Conservation (phyloP, 37 sponge, comb jelly and placozoan genomes). For the Geodia barretti region DNA sequence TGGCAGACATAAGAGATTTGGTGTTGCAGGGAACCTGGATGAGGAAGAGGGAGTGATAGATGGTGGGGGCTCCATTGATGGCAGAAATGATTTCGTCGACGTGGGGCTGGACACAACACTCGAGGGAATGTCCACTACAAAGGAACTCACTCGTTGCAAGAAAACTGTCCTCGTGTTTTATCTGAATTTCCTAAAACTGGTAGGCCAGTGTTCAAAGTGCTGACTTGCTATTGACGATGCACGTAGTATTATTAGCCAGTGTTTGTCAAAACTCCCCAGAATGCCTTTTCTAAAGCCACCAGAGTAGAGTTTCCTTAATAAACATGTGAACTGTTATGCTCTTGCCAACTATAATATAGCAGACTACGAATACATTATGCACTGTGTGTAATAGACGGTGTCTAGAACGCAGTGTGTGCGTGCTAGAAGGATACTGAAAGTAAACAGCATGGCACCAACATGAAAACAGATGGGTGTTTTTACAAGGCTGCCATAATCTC, state of each 20-base stretch:
- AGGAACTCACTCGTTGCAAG: slow-evolving; percentile 67
- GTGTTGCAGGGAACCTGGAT: background rate
- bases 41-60: slow-evolving; percentile 3
- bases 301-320: too few relatives aligned
- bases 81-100: background rate
- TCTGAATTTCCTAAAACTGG: slow-evolving; percentile 66
- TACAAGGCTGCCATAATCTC: background rate
- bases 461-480: too few relatives aligned
- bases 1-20: background rate
- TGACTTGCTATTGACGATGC: too few relatives aligned
- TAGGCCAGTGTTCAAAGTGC: slow-evolving; percentile 35
- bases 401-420: too few relatives aligned
- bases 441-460: too few relatives aligned
- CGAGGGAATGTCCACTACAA: slow-evolving; percentile 29
- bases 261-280: background rate
- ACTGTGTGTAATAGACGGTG: too few relatives aligned
- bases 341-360: too few relatives aligned
- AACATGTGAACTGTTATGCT: too few relatives aligned
- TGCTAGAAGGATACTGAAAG: too few relatives aligned
- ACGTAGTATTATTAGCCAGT: too few relatives aligned
- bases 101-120: background rate
- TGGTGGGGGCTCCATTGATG: background rate
- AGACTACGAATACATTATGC: too few relatives aligned
- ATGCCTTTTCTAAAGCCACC: background rate
- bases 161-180: slow-evolving; percentile 67